Evolutionary conservation across 2,113 vertebrate genomes (phyloP).

Genomic region (Melanotaenia duboulayi): DNA sequence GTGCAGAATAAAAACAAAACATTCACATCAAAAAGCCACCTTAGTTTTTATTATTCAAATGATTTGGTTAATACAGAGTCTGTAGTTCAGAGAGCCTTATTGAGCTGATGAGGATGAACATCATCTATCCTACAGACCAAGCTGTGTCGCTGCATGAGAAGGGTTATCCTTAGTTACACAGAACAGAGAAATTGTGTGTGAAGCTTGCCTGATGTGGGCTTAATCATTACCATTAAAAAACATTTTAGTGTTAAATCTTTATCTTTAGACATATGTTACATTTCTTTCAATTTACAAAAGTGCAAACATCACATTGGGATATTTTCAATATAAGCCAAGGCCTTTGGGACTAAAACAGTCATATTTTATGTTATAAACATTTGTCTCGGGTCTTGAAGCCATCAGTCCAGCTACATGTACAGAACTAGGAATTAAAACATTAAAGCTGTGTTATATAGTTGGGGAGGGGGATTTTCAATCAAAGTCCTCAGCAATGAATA

Average conservation of each 20-base stretch:
- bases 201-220: constrained; percentile 33
- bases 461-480: constrained; percentile 82
- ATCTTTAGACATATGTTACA: constrained; percentile 70
- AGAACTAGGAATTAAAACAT: constrained; percentile 84
- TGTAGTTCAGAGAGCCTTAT: constrained; percentile 65
- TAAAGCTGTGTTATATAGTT: constrained; percentile 79
- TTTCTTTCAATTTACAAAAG: constrained; percentile 79
- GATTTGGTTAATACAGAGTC: constrained; percentile 74
- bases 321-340: constrained; percentile 49
- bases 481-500: constrained; percentile 77
- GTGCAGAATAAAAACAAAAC: background rate
- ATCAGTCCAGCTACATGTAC: constrained; percentile 67
- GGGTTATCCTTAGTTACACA: constrained; percentile 25
- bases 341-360: constrained; percentile 38
- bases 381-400: constrained; percentile 59
- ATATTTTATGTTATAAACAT: background rate
- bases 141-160: constrained; percentile 45
- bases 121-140: constrained; percentile 57
- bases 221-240: constrained; percentile 72
- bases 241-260: constrained; percentile 62
- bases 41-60: constrained; percentile 81
- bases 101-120: constrained; percentile 59
- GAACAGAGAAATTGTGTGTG: constrained; percentile 46
- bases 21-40: constrained; percentile 64
- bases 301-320: constrained; percentile 74